These are phyloP conservation scores for Trichopria drosophilae DNA, from an alignment of 2,888 invertebrate species.

Conservation along the genomic window DNA sequence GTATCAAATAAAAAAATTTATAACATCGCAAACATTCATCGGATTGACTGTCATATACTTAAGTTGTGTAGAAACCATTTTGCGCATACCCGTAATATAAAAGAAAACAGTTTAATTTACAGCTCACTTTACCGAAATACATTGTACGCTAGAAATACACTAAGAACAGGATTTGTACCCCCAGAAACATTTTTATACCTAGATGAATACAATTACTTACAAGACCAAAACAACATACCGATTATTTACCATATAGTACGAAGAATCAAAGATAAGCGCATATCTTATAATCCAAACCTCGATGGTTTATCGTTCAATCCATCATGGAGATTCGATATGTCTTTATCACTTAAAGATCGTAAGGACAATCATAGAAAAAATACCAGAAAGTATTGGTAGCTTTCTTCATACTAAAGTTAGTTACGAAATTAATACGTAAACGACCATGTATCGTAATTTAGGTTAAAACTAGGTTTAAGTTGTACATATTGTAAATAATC, in stretches of 20 bases:
- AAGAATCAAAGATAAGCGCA: neutral
- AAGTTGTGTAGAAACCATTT: constrained; percentile 20
- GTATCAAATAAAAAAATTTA: constrained; percentile 17
- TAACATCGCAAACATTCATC: constrained; percentile 8
- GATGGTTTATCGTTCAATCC: neutral
- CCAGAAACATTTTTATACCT: constrained; percentile 26
- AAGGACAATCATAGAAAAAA: constrained; percentile 7
- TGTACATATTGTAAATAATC: too few species aligned
- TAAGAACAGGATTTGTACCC: constrained; percentile 13
- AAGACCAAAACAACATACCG: constrained; percentile 12
- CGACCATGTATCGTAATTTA: too few species aligned
- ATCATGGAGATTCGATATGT: constrained; percentile 2
- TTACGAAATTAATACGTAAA: too few species aligned
- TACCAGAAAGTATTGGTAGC: neutral
- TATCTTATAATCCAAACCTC: neutral
- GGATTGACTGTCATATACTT: constrained; percentile 20
- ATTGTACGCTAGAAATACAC: neutral
- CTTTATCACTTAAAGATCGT: constrained; percentile 2
- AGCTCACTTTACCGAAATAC: neutral
- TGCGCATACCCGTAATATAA: neutral
- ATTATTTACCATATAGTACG: constrained; percentile 5
- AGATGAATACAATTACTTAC: constrained; percentile 14
- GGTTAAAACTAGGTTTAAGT: too few species aligned
- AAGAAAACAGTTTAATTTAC: constrained; percentile 1
- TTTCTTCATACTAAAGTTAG: neutral